A percentile compares a stretch with the other conserved stretches of the same genome.
These are phyloP conservation scores for Plemyria rubiginata DNA, from an alignment of 2,888 invertebrate species.

Conservation along the genomic window DNA sequence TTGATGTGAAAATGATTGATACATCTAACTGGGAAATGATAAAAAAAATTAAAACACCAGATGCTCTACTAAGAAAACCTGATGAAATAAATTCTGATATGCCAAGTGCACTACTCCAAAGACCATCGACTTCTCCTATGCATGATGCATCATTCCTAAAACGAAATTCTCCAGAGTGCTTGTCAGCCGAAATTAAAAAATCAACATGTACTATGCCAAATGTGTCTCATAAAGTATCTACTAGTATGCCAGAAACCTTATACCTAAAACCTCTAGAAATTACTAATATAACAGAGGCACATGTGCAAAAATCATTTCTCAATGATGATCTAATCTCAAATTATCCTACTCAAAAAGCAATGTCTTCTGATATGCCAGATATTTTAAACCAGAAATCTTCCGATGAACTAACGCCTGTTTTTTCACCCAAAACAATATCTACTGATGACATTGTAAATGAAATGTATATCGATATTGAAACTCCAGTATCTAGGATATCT, in stretches of 20 bases:
- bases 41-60: constrained; percentile 51
- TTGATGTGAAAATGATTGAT: constrained; percentile 57
- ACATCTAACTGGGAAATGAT: constrained; percentile 53
- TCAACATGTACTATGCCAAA: not conserved
- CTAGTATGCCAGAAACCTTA: constrained; percentile 23
- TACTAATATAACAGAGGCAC: not conserved
- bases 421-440: constrained; percentile 6
- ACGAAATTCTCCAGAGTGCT: not conserved
- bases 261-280: not conserved
- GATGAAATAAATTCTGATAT: constrained; percentile 1
- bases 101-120: constrained; percentile 11
- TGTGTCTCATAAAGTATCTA: not conserved
- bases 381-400: constrained; percentile 3
- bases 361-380: constrained; percentile 19
- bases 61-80: constrained; percentile 49
- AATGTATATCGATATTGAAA: constrained; percentile 57
- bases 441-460: constrained; percentile 44
- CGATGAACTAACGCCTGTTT: constrained; percentile 1
- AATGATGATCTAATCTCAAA: not conserved
- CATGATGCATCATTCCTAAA: not conserved
- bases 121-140: constrained; percentile 3
- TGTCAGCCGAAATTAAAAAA: not conserved
- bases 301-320: not conserved
- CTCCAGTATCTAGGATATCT: constrained; percentile 48
- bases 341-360: not conserved